Base-by-base conservation (phyloP, 1,140 invertebrate species). In the Episyrphus balteatus region DNA sequence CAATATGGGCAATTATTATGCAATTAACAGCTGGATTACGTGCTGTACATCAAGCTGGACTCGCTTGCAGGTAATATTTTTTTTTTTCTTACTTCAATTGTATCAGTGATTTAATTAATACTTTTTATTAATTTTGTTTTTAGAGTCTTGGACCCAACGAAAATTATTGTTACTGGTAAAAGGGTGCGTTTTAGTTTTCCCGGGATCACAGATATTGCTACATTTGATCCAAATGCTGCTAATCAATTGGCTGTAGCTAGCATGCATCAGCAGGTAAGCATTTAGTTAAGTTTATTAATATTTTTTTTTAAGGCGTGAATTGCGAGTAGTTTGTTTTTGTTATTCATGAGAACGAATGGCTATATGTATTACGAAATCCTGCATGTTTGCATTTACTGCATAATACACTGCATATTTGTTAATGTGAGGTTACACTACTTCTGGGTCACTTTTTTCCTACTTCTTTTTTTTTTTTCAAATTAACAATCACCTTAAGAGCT, bases 1-100 rank as follows among this genome's bases (percentile, higher is more conserved):
- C 90, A 36, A 84, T 98, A 49, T 98, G 95, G 94, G 88, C 86
- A 51, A 92, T 96, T 52, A 83, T 98, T 19, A 91, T 98, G 55
- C 94, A 98, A 71, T 73, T 98, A 40, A 95, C 90, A 33, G 90
- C 92, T n/a, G 92, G 91, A 5, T 72, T 98, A 39, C 75, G 94
- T 37, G 81, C 86, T 41, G 89, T 98, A 56, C 95, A 98, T 70
- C 80, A 87, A 44, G 84, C 86, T 50, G 81, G 81, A 55, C 68
- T 83, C 2, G 79, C 80, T 34, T 83, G 79, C 70, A 79, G 80
- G 75, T 82, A 52, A 51, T 55, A 5, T 26, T 26, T 3, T 26
- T 26, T 26, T n/a, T n/a, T n/a, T n/a, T n/a, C n/a, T n/a, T n/a
- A n/a, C n/a, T n/a, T n/a, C n/a, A 26, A 26, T 3, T 3, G 21